Evolutionary conservation across 1,140 invertebrate genomes (phyloP).

Genomic region (Micrasema longulum): DNA sequence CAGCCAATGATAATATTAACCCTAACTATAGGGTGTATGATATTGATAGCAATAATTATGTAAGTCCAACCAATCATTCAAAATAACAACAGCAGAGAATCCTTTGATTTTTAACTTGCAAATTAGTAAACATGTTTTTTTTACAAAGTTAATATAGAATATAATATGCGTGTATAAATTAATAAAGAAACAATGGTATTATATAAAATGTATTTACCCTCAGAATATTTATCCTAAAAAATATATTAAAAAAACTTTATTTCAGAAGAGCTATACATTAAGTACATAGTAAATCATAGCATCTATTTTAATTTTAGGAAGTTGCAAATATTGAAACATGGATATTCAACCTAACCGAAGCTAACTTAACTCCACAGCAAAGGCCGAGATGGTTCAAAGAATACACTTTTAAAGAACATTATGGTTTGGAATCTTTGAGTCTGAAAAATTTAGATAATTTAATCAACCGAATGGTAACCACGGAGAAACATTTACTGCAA

Average conservation of each 20-base stretch:
- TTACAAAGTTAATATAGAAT: no score
- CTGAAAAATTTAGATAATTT: constrained; percentile 66
- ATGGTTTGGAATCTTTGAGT: constrained; percentile 67
- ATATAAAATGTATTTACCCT: no score
- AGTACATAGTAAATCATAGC: constrained; percentile 1
- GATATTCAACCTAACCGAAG: constrained; percentile 81
- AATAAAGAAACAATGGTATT: no score
- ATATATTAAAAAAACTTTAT: no score
- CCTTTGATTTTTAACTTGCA: no score
- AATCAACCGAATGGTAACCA: constrained; percentile 67
- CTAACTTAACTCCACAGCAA: constrained; percentile 72
- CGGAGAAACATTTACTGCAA: constrained; percentile 57
- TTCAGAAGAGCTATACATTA: no score
- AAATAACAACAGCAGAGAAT: no score
- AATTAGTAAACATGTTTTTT: no score
- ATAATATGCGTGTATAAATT: no score
- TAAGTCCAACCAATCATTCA: constrained; percentile 61
- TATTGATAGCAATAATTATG: constrained; percentile 72
- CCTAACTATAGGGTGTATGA: constrained; percentile 85
- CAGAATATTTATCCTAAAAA: no score
- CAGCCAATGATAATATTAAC: constrained; percentile 76
- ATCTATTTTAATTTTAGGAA: constrained; percentile 61
- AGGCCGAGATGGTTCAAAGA: constrained; percentile 75
- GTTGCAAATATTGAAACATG: constrained; percentile 79
- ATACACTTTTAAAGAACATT: constrained; percentile 77